A percentile compares a stretch with the other conserved stretches of the same genome.
phyloP scores from a whole-genome alignment of 2,888 invertebrate genomes.

The Lepidocyrtoides sp. region DNA sequence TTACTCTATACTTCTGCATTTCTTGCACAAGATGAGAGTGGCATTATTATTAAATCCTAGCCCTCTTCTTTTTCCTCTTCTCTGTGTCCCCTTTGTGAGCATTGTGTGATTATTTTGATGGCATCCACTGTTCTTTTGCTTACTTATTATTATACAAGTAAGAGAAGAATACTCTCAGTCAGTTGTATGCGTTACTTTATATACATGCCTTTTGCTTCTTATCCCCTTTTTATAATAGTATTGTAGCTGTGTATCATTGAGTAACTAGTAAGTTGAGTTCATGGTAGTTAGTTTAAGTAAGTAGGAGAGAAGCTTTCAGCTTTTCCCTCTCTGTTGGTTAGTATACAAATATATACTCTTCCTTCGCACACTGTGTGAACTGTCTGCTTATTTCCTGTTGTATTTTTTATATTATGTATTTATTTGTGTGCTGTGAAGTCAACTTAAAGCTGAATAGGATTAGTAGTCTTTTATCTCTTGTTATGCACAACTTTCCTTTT shows the following conservation, averaged over 20 bases:
- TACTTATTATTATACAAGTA: conserved; percentile 61
- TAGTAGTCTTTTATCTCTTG: conserved; percentile 83
- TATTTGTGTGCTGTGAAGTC: conserved; percentile 72
- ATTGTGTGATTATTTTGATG: conserved; percentile 85
- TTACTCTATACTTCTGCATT: conserved; percentile 3
- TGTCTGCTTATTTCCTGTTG: conserved; percentile 64
- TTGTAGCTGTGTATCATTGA: no score
- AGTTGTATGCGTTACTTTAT: background rate
- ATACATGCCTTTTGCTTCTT: conserved; percentile 14
- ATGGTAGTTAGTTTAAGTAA: conserved; percentile 61
- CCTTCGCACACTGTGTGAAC: conserved; percentile 5
- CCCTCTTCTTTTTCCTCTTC: conserved; percentile 48
- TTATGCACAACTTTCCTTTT: conserved; percentile 82
- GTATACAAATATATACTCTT: background rate
- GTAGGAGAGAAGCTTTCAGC: conserved; percentile 51
- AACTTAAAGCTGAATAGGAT: conserved; percentile 82
- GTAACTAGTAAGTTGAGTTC: no score
- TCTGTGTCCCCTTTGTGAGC: conserved; percentile 56
- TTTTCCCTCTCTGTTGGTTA: conserved; percentile 34
- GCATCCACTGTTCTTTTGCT: conserved; percentile 80
- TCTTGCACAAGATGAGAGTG: conserved; percentile 51
- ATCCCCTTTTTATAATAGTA: conserved; percentile 52
- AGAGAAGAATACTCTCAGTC: background rate
- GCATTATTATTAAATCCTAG: conserved; percentile 75
- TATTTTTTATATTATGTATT: conserved; percentile 38